Evolutionary conservation across 2,113 vertebrate species (phyloP).

Genomic region (Stomatorhinus ivindoensis): DNA sequence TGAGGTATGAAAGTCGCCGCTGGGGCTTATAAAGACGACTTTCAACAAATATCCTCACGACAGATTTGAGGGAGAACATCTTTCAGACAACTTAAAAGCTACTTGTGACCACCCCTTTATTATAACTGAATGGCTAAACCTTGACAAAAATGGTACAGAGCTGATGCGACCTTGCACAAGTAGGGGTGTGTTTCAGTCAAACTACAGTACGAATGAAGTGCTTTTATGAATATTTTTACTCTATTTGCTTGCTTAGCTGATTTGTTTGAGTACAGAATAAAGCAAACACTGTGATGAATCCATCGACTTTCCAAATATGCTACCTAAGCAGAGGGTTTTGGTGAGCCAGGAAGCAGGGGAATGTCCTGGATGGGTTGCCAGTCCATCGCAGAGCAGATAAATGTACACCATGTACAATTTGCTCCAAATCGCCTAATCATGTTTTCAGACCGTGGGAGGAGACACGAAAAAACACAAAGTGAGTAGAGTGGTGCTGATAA

Average conservation of each 20-base stretch:
- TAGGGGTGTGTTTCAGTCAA: neutral
- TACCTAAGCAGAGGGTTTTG: neutral
- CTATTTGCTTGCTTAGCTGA: neutral
- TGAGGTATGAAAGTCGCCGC: slow-evolving; percentile 6
- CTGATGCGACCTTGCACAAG: neutral
- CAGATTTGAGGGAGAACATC: neutral
- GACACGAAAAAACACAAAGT: neutral
- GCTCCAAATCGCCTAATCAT: neutral
- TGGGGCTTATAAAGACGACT: neutral
- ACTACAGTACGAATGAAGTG: neutral
- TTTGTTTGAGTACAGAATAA: neutral
- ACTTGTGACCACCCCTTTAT: neutral
- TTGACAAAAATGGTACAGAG: neutral
- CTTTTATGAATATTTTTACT: neutral
- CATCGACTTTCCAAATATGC: neutral
- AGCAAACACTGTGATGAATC: neutral
- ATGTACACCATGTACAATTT: neutral
- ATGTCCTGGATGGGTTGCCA: neutral
- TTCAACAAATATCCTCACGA: neutral
- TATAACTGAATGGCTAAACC: neutral
- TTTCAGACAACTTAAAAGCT: slow-evolving; percentile 3
- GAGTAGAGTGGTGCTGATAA: neutral
- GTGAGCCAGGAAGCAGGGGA: neutral
- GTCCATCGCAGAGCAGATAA: neutral
- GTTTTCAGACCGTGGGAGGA: neutral